phyloP scores from a whole-genome alignment of 2,797 vertebrate species.

The Halcyon leucocephala region DNA sequence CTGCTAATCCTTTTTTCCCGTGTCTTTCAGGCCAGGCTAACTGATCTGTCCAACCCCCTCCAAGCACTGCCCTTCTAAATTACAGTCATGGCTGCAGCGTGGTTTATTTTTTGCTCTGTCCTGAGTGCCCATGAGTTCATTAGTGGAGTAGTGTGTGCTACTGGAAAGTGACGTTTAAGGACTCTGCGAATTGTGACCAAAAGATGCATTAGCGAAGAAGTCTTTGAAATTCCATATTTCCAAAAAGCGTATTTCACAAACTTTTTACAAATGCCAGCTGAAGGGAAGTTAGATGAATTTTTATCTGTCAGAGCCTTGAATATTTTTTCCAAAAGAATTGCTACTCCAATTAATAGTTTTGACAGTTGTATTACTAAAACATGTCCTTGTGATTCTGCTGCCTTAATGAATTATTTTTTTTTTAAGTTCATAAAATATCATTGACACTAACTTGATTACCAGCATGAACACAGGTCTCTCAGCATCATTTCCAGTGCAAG shows the following conservation, averaged over 20 bases:
- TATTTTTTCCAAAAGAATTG: background rate
- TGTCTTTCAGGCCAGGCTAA: background rate
- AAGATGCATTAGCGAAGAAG: background rate
- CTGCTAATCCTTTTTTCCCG: background rate
- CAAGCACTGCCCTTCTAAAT: background rate
- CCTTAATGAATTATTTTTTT: background rate
- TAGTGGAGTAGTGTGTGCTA: background rate
- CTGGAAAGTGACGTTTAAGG: background rate
- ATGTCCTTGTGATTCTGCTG: background rate
- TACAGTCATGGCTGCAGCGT: background rate
- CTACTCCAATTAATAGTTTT: background rate
- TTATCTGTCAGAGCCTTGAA: background rate
- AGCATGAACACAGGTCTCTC: conserved; percentile 34
- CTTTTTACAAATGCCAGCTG: background rate
- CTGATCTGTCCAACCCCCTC: background rate
- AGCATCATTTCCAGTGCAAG: conserved; percentile 15
- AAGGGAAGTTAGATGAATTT: background rate
- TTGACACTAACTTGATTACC: conserved; percentile 17
- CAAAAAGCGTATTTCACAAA: background rate
- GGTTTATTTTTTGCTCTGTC: background rate
- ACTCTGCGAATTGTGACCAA: background rate
- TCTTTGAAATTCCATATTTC: background rate
- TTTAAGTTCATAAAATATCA: background rate
- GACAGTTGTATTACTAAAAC: background rate
- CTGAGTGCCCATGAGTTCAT: background rate